Evolutionary conservation across 2,888 invertebrate species (phyloP), one percentile per base, ranked within the genome.

Genomic region (Lasius fuliginosus): DNA sequence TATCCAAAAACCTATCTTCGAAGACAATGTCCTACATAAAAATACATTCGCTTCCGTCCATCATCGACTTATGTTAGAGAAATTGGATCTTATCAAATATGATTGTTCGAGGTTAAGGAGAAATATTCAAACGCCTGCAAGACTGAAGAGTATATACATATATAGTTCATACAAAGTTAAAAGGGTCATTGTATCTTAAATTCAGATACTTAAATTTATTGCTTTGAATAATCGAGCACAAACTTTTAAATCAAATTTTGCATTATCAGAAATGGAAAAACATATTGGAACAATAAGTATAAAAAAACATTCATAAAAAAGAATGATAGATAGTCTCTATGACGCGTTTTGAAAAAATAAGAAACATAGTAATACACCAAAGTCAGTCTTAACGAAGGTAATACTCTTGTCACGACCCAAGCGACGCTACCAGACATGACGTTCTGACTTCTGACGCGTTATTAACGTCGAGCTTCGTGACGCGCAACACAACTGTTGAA

Each of bases 401-500:
- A 93, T 93, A 89, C 85, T 86, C 87, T 88, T 86, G 91, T 91
- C 89, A 91, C 88, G 85, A 82, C 82, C 82, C 86, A 87, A 86
- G 64, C 69, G 73, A 86, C 62, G 30, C 65, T 77, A 79, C 79
- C 71, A 77, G 15, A 86, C 83, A 88, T 91, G 88, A 89, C 90
- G 87, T 89, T 87, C 89, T 86, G 85, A 86, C 83, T 76, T 68
- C 27, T 73, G 88, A 88, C 88, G 89, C 88, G 90, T 89, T 90
- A 92, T 92, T 92, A 92, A 92, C 87, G 92, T 93, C 92, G 87
- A 88, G 92, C 79, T 90, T 92, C 88, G 84, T 64, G 91, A 91
- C 90, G 87, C 82, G 75, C 86, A 86, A 90, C 90, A 88, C 93
- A 94, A 93, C 94, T 94, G 94, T 94, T 93, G 93, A 94, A 94